Percentiles rank a stretch among this genome's conserved stretches.
These are phyloP conservation scores for Bombus soroeensis DNA, from an alignment of 1,140 invertebrate genomes.

Conservation along the genomic window DNA sequence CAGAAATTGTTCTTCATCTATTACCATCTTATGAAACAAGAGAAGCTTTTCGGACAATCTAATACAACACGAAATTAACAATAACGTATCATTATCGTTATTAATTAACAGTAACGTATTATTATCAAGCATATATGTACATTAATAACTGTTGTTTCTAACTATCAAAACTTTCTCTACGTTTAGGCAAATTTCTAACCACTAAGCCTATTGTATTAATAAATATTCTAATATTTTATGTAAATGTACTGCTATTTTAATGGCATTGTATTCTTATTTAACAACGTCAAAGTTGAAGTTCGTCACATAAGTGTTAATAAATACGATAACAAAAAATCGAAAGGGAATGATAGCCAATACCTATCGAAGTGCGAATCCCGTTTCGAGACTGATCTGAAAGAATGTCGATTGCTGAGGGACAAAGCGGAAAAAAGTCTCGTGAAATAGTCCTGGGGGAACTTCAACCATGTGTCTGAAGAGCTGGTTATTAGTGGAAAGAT, in stretches of 20 bases:
- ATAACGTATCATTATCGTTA: too few species aligned
- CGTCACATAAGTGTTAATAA: background rate
- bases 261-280: background rate
- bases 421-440: background rate
- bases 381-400: background rate
- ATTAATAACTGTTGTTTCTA: background rate
- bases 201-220: background rate
- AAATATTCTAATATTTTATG: background rate
- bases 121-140: too few species aligned
- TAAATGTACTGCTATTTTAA: background rate
- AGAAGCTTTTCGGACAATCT: too few species aligned
- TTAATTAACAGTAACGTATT: too few species aligned
- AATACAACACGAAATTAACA: too few species aligned
- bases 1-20: too few species aligned
- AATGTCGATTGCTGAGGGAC: too few species aligned
- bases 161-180: background rate
- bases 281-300: background rate
- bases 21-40: too few species aligned
- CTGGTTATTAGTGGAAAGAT: slow-evolving; percentile 11
- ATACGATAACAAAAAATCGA: too few species aligned
- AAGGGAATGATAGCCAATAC: background rate
- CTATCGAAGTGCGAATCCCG: too few species aligned
- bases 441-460: background rate
- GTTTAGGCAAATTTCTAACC: background rate
- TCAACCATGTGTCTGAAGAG: background rate